phyloP scores from a whole-genome alignment of 1,140 invertebrate species.

The Diorhabda carinulata region DNA sequence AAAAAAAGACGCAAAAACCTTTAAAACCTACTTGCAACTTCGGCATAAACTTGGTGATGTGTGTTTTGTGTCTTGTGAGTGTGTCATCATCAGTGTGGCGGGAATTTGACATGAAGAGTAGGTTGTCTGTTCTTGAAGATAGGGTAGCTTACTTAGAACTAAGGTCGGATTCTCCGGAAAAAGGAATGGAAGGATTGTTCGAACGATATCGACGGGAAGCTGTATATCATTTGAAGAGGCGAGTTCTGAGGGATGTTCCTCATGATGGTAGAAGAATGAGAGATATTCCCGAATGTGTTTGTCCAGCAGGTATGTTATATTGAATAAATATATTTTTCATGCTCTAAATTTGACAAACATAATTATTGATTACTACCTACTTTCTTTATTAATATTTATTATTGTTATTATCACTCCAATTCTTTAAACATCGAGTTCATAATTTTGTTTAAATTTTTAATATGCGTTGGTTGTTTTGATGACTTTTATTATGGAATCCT shows the following conservation, averaged over 20 bases:
- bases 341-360: too few species aligned
- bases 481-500: too few species aligned
- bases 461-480: too few species aligned
- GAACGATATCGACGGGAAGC: slow-evolving; percentile 38
- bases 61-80: slow-evolving; percentile 46
- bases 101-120: slow-evolving; percentile 33
- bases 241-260: slow-evolving; percentile 36
- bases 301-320: slow-evolving; percentile 41
- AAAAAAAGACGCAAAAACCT: slow-evolving; percentile 14
- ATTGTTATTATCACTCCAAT: too few species aligned
- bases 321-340: too few species aligned
- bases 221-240: slow-evolving; percentile 31
- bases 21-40: slow-evolving; percentile 3
- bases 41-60: slow-evolving; percentile 41
- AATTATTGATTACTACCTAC: too few species aligned
- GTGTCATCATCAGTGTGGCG: slow-evolving; percentile 42
- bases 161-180: slow-evolving; percentile 20
- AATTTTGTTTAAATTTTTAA: too few species aligned
- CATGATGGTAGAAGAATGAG: slow-evolving; percentile 24
- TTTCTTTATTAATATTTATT: too few species aligned
- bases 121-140: slow-evolving; percentile 37
- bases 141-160: slow-evolving; percentile 36
- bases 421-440: too few species aligned
- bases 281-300: slow-evolving; percentile 45
- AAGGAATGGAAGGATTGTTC: slow-evolving; percentile 33